These are phyloP conservation scores for Darwinula stevensoni DNA, from an alignment of 2,888 invertebrate genomes.

Conservation along the genomic window DNA sequence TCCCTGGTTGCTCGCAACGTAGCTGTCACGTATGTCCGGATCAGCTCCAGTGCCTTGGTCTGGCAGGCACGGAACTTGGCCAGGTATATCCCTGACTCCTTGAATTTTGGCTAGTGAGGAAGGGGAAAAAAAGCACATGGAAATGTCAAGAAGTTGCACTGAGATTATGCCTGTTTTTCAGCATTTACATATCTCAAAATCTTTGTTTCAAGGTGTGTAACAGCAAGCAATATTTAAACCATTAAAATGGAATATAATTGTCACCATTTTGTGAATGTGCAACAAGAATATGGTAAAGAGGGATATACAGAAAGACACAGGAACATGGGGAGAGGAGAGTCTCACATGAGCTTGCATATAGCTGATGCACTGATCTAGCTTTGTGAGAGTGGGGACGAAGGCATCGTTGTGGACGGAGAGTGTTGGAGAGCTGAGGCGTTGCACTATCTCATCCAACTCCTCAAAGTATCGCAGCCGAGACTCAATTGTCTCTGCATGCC, in stretches of 20 bases:
- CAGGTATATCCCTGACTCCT: constrained; percentile 50
- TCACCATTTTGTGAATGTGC: too few relatives aligned
- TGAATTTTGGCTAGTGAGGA: constrained; percentile 35
- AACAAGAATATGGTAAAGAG: too few relatives aligned
- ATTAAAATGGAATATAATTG: too few relatives aligned
- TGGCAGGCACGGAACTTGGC: constrained; percentile 60
- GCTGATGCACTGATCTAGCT: constrained; percentile 56
- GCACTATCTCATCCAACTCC: constrained; percentile 46
- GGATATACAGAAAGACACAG: too few relatives aligned
- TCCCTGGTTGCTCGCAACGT: constrained; percentile 48
- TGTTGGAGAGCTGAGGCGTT: constrained; percentile 44
- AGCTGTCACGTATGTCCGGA: constrained; percentile 44
- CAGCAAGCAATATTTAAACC: too few relatives aligned
- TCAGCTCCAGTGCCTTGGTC: constrained; percentile 41
- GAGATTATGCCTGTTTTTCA: too few relatives aligned
- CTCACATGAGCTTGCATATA: constrained; percentile 54
- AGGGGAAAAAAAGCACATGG: constrained; percentile 8
- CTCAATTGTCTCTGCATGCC: constrained; percentile 45
- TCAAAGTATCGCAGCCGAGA: constrained; percentile 54
- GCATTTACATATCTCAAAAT: constrained; percentile 6
- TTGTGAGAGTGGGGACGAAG: constrained; percentile 46
- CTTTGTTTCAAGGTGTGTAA: constrained; percentile 1
- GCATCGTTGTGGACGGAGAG: constrained; percentile 52
- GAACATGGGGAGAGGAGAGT: constrained; percentile 9
- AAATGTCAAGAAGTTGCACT: not conserved